These are phyloP conservation scores for Lasioglossum figueresi DNA, from an alignment of 2,888 invertebrate genomes.

Conservation along the genomic window DNA sequence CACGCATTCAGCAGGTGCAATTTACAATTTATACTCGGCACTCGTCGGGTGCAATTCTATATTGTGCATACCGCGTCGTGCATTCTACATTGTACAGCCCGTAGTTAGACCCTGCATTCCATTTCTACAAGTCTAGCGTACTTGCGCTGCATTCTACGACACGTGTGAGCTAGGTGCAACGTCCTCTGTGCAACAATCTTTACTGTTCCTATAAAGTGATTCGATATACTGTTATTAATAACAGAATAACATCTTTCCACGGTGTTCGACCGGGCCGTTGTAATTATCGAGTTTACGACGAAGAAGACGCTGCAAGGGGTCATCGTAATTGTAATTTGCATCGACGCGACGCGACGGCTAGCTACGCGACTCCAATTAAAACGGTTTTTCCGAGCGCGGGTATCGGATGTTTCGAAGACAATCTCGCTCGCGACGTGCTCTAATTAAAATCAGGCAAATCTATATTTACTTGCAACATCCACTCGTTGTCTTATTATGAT, in stretches of 20 bases:
- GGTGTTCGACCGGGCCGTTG: not conserved
- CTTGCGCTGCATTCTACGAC: not conserved
- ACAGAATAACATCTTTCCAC: not conserved
- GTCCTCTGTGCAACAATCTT: not conserved
- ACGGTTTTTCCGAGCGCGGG: not conserved
- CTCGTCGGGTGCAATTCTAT: not conserved
- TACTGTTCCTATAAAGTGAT: not conserved
- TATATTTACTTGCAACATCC: conserved; percentile 3
- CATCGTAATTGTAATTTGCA: not conserved
- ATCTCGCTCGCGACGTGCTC: not conserved
- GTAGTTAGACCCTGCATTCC: not conserved
- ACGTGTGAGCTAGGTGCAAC: not conserved
- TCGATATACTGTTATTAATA: not conserved
- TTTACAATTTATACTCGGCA: not conserved
- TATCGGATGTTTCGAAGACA: not conserved
- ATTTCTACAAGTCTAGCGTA: not conserved
- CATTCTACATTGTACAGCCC: not conserved
- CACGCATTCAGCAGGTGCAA: not conserved
- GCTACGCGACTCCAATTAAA: not conserved
- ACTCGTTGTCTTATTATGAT: conserved; percentile 33
- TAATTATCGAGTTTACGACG: not conserved
- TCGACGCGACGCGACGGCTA: not conserved
- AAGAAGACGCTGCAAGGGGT: not conserved
- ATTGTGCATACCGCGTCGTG: not conserved
- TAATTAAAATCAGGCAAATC: conserved; percentile 9